A percentile compares a stretch with the other conserved stretches of the same genome.
Evolutionary conservation across 2,113 vertebrate species (phyloP).

Genomic region (Nyctibius bracteatus): DNA sequence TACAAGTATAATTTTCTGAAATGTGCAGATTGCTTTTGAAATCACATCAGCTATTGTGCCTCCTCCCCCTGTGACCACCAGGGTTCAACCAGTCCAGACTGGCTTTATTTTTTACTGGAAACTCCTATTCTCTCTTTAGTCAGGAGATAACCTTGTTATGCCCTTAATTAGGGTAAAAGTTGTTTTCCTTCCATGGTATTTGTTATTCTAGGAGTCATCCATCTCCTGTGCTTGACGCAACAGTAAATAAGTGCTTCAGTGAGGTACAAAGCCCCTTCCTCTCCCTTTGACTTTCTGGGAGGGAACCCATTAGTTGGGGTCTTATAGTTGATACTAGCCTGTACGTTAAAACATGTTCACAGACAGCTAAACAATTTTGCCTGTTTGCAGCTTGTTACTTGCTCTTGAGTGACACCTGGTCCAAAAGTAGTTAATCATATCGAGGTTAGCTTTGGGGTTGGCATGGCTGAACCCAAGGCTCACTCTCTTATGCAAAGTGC

Average conservation of each 20-base stretch:
- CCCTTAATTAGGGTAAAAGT: background rate
- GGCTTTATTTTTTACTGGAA: background rate
- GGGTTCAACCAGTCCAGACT: background rate
- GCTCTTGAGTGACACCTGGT: background rate
- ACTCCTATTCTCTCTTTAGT: background rate
- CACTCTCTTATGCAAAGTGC: background rate
- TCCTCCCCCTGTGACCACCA: background rate
- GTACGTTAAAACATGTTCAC: background rate
- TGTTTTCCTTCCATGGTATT: background rate
- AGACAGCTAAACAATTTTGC: background rate
- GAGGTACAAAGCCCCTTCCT: background rate
- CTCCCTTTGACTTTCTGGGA: background rate
- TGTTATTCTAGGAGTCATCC: background rate
- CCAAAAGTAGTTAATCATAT: background rate
- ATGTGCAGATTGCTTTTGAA: background rate
- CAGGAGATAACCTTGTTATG: background rate
- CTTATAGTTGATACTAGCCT: background rate
- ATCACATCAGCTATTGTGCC: background rate
- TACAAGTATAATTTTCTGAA: background rate
- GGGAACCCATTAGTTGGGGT: background rate
- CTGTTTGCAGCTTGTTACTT: background rate
- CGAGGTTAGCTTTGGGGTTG: background rate
- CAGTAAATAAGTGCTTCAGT: background rate
- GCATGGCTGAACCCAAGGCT: background rate
- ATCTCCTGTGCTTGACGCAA: background rate